Conservation (phyloP, 92 coral and sea anemone genomes). For the Actinostola sp. region DNA sequence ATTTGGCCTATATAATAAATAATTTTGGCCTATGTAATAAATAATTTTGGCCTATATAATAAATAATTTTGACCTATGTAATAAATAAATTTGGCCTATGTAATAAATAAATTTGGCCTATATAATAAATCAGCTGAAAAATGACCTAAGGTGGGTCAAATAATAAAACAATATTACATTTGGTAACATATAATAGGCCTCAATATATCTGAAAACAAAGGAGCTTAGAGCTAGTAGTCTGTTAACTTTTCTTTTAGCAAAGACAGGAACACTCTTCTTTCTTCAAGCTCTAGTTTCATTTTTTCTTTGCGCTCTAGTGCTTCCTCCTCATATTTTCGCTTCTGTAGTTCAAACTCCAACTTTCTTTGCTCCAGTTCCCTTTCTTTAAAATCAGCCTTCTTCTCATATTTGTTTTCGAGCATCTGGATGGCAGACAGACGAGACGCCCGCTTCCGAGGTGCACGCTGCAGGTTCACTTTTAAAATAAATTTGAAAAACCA, state of each 20-base stretch:
- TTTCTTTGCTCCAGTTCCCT: conserved; percentile 42
- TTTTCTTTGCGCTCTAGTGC: conserved; percentile 46
- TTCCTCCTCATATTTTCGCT: conserved; percentile 43
- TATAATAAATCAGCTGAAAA: no score
- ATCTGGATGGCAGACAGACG: conserved; percentile 48
- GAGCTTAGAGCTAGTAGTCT: background rate
- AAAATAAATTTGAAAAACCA: conserved; percentile 3
- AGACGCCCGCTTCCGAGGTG: conserved; percentile 15
- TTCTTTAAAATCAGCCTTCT: conserved; percentile 38
- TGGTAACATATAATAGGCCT: background rate
- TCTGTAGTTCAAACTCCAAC: conserved; percentile 39
- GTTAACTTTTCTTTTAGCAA: conserved; percentile 42
- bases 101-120: no score
- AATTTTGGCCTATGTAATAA: no score
- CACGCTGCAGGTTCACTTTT: conserved; percentile 27
- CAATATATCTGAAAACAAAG: background rate
- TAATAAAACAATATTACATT: no score
- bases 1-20: no score
- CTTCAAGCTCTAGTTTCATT: conserved; percentile 59
- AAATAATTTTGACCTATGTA: no score
- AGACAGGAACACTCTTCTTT: conserved; percentile 50
- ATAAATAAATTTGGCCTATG: no score
- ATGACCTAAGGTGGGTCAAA: no score
- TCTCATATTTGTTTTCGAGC: conserved; percentile 36
- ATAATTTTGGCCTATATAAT: no score